Evolutionary conservation across 2,888 invertebrate species (phyloP).

Genomic region (Himalopsyche kuldschensis): DNA sequence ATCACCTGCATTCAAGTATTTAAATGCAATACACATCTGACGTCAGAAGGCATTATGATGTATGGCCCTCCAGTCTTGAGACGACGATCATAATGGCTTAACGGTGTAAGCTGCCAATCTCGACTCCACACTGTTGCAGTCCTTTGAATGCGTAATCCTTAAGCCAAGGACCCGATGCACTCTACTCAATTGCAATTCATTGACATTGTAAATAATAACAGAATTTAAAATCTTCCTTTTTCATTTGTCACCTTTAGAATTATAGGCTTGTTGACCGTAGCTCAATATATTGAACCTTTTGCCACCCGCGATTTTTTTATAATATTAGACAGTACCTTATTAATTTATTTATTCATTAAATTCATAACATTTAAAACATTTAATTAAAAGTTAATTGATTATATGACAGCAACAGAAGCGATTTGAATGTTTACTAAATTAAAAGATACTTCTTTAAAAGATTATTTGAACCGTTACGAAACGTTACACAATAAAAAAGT

Average conservation of each 20-base stretch:
- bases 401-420: too few relatives aligned
- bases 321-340: too few relatives aligned
- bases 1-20: not conserved
- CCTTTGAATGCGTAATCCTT: not conserved
- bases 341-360: too few relatives aligned
- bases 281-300: not conserved
- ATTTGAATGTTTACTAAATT: too few relatives aligned
- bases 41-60: conserved; percentile 20
- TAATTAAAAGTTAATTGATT: too few relatives aligned
- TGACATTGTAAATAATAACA: not conserved
- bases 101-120: conserved; percentile 28
- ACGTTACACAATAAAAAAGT: too few relatives aligned
- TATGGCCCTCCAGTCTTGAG: conserved; percentile 5
- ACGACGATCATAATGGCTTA: conserved; percentile 15
- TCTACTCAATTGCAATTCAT: not conserved
- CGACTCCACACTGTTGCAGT: not conserved
- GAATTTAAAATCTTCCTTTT: not conserved
- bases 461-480: too few relatives aligned
- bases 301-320: not conserved
- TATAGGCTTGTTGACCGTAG: not conserved
- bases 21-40: conserved; percentile 7
- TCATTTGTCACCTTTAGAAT: not conserved
- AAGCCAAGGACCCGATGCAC: not conserved
- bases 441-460: too few relatives aligned
- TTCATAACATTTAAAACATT: too few relatives aligned